These are phyloP conservation scores for Aplocera efformata DNA, from an alignment of 2,888 invertebrate genomes.

Conservation along the genomic window DNA sequence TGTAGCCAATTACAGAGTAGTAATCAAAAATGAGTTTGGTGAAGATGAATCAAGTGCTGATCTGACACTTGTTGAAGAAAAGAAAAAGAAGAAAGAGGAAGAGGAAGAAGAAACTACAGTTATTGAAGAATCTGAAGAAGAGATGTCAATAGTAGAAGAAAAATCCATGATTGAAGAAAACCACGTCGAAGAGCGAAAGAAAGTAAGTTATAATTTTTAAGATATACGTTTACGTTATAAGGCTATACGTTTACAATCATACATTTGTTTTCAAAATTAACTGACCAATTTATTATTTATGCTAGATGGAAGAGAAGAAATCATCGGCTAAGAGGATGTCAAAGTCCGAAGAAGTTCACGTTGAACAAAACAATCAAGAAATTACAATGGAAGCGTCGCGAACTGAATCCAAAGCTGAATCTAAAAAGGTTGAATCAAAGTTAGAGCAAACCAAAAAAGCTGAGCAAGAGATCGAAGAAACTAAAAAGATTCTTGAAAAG, in stretches of 20 bases:
- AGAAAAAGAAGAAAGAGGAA: slow-evolving; percentile 80
- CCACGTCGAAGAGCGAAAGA: slow-evolving; percentile 72
- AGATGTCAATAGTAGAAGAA: slow-evolving; percentile 71
- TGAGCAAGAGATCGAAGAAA: slow-evolving; percentile 70
- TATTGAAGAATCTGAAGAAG: slow-evolving; percentile 74
- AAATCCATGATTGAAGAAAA: slow-evolving; percentile 74
- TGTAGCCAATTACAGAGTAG: slow-evolving; percentile 90
- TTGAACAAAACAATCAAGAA: slow-evolving; percentile 35
- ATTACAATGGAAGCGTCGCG: slow-evolving; percentile 46
- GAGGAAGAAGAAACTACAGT: slow-evolving; percentile 68
- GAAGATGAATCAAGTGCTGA: slow-evolving; percentile 93
- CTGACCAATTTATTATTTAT: background rate
- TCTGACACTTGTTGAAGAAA: slow-evolving; percentile 86
- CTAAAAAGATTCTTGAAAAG: slow-evolving; percentile 67
- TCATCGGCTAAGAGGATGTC: slow-evolving; percentile 51
- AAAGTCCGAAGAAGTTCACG: slow-evolving; percentile 60
- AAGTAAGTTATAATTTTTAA: slow-evolving; percentile 38
- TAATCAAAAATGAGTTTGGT: slow-evolving; percentile 94
- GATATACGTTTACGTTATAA: too few relatives aligned
- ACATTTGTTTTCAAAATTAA: background rate
- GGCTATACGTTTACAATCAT: background rate
- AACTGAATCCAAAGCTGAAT: slow-evolving; percentile 48
- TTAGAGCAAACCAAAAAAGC: slow-evolving; percentile 55
- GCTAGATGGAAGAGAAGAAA: slow-evolving; percentile 54
- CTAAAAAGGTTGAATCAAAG: slow-evolving; percentile 59